Evolutionary conservation across 2,888 invertebrate species (phyloP).

Genomic region (Lottia gigantea): DNA sequence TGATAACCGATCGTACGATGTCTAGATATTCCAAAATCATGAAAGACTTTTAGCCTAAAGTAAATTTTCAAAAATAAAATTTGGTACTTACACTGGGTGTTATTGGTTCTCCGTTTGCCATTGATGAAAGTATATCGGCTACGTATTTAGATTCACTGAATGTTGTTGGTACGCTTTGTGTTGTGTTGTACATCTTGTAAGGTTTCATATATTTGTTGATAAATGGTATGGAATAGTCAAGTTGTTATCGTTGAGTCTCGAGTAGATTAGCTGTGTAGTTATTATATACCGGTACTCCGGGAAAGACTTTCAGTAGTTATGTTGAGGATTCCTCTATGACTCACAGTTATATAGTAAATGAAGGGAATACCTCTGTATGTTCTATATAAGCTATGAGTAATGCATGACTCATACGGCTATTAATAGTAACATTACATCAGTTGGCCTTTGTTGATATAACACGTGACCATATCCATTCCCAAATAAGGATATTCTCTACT

Average conservation of each 20-base stretch:
- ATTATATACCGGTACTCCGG: neutral
- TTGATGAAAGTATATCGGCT: slow-evolving; percentile 66
- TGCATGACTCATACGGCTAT: slow-evolving; percentile 2
- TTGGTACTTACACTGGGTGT: slow-evolving; percentile 30
- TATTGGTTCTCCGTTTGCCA: slow-evolving; percentile 60
- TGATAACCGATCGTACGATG: no score
- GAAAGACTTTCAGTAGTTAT: slow-evolving; percentile 13
- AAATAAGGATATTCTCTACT: neutral
- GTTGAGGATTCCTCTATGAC: slow-evolving; percentile 39
- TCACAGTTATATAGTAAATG: slow-evolving; percentile 37
- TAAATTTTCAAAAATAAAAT: neutral
- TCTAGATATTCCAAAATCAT: no score
- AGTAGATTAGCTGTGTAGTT: neutral
- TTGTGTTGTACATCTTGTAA: slow-evolving; percentile 6
- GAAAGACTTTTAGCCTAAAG: no score
- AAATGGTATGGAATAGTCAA: no score
- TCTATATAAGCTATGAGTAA: slow-evolving; percentile 5
- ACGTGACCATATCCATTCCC: neutral
- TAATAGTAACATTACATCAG: slow-evolving; percentile 5
- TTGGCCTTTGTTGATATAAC: neutral
- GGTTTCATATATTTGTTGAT: slow-evolving; percentile 2
- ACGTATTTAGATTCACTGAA: slow-evolving; percentile 63
- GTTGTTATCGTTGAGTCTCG: no score
- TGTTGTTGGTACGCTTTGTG: slow-evolving; percentile 29
- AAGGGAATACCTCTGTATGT: slow-evolving; percentile 41